Conservation (phyloP, 2,797 vertebrate genomes). For the Meriones psammophilus region DNA sequence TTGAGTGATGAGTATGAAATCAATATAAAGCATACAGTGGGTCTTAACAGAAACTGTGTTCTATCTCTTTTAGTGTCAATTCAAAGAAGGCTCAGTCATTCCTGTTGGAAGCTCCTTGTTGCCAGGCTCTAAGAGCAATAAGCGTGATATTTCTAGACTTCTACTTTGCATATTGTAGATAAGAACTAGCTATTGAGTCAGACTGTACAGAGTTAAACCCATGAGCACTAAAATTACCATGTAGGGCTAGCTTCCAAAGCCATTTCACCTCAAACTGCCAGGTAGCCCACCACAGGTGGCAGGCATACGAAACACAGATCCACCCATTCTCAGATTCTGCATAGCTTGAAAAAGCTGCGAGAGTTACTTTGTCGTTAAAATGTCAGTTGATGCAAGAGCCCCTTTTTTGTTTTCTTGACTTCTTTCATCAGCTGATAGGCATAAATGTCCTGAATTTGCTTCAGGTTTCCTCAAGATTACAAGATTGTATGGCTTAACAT, state of each 20-base stretch:
- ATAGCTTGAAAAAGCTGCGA: not conserved
- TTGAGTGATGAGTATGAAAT: conserved; percentile 20
- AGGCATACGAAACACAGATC: not conserved
- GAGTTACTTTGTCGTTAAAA: not conserved
- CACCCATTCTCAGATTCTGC: not conserved
- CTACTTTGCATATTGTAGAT: not conserved
- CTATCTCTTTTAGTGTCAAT: not conserved
- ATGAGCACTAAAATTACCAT: not conserved
- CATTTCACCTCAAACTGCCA: not conserved
- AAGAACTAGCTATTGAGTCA: not conserved
- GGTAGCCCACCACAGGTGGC: not conserved
- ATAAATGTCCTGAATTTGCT: not conserved
- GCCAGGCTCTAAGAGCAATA: not conserved
- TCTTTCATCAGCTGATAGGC: not conserved
- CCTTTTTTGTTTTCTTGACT: not conserved
- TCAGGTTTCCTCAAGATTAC: not conserved
- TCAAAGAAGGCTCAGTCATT: not conserved
- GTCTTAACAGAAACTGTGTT: not conserved
- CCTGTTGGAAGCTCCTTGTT: not conserved
- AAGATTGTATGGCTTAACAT: not conserved
- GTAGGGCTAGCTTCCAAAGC: not conserved
- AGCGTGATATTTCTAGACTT: not conserved
- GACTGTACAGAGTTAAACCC: not conserved
- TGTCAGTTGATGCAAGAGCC: not conserved
- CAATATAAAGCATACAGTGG: not conserved